Evolutionary conservation across 2,797 vertebrate species (phyloP).

Genomic region (Malacoraja senta): DNA sequence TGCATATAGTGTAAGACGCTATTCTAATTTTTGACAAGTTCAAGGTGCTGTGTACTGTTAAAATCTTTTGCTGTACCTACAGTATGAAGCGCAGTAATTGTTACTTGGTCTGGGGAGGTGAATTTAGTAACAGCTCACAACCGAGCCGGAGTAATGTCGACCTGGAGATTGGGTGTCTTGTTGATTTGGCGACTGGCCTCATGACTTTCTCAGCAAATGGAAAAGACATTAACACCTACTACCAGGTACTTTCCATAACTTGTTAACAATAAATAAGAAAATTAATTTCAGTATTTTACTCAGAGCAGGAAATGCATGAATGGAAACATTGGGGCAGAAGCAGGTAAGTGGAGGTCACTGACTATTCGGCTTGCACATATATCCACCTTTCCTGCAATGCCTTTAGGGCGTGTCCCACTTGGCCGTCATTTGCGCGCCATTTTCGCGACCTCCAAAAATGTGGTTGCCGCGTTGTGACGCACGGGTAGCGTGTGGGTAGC

Average conservation of each 20-base stretch:
- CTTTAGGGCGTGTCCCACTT: too few relatives aligned
- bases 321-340: background rate
- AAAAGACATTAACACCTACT: slow-evolving; percentile 90
- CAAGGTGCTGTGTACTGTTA: background rate
- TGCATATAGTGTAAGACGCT: background rate
- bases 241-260: slow-evolving; percentile 63
- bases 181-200: slow-evolving; percentile 82
- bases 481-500: too few relatives aligned
- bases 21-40: background rate
- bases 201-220: slow-evolving; percentile 90
- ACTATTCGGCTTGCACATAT: background rate
- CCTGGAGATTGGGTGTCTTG: slow-evolving; percentile 81
- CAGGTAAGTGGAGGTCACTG: background rate
- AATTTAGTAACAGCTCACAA: slow-evolving; percentile 74
- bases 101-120: slow-evolving; percentile 93
- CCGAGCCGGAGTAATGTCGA: slow-evolving; percentile 82
- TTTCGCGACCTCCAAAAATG: too few relatives aligned
- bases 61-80: slow-evolving; percentile 33
- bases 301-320: background rate
- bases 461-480: too few relatives aligned
- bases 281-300: background rate
- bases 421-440: too few relatives aligned
- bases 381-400: background rate
- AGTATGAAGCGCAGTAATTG: slow-evolving; percentile 91
- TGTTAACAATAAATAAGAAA: background rate